Evolutionary conservation across 2,888 invertebrate species (phyloP).

Genomic region (Agriopis marginaria): DNA sequence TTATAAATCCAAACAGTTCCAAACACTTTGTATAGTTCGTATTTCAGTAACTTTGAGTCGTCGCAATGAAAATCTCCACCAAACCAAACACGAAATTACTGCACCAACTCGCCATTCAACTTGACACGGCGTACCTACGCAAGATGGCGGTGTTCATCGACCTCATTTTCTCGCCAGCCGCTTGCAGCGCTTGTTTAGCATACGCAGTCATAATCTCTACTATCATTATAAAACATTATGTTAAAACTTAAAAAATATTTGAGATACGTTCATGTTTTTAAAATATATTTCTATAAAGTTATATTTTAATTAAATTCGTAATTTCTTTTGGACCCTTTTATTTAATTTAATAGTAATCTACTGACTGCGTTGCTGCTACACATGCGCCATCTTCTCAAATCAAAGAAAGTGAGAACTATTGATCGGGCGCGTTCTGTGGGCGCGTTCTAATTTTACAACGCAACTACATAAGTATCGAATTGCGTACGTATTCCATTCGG

Average conservation of each 20-base stretch:
- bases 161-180: conserved; percentile 50
- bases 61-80: conserved; percentile 58
- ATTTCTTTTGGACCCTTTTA: background rate
- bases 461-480: conserved; percentile 3
- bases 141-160: conserved; percentile 82
- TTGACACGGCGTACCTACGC: conserved; percentile 69
- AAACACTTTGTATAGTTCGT: conserved; percentile 63
- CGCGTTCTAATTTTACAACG: conserved; percentile 66
- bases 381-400: conserved; percentile 71
- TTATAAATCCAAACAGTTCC: conserved; percentile 55
- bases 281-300: background rate
- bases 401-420: conserved; percentile 58
- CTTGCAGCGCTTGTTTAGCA: conserved; percentile 34
- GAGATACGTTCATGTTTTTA: background rate
- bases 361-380: conserved; percentile 47
- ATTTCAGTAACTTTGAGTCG: conserved; percentile 65
- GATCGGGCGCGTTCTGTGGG: conserved; percentile 70
- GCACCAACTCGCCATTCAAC: conserved; percentile 62
- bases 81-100: conserved; percentile 70
- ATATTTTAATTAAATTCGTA: background rate
- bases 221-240: background rate
- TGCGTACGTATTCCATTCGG: conserved; percentile 23
- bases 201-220: conserved; percentile 46
- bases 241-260: background rate
- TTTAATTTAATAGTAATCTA: background rate